phyloP scores from a whole-genome alignment of 2,797 vertebrate species.

The Buphagus erythrorhynchus region DNA sequence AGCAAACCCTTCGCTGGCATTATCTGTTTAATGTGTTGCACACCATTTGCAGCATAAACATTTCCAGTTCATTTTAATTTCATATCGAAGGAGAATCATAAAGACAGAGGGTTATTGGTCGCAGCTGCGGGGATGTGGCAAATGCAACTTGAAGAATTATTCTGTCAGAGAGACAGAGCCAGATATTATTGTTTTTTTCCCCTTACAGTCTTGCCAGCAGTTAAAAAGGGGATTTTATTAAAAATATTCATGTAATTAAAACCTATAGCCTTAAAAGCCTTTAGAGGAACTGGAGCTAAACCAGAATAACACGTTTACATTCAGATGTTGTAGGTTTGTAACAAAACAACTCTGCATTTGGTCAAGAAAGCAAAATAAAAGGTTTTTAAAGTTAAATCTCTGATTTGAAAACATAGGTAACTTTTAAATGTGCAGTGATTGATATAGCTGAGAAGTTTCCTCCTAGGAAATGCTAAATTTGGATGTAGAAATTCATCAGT shows the following conservation, averaged over 20 bases:
- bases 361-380: not conserved
- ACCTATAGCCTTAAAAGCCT: not conserved
- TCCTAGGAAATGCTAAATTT: not conserved
- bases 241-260: constrained; percentile 63
- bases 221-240: constrained; percentile 54
- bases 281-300: not conserved
- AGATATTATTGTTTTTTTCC: constrained; percentile 45
- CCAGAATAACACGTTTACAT: not conserved
- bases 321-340: not conserved
- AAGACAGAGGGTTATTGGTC: constrained; percentile 68
- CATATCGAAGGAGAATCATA: constrained; percentile 56
- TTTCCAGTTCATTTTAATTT: constrained; percentile 75
- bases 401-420: not conserved
- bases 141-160: constrained; percentile 59
- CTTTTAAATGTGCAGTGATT: not conserved
- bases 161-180: constrained; percentile 51
- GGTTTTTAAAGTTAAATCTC: not conserved
- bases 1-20: not conserved
- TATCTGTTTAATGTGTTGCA: constrained; percentile 63
- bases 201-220: constrained; percentile 44
- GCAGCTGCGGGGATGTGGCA: constrained; percentile 65
- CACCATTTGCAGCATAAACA: constrained; percentile 58
- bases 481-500: not conserved
- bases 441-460: not conserved
- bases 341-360: not conserved